Conservation (phyloP, 2,797 vertebrate species). For the Tarsius wallacei region DNA sequence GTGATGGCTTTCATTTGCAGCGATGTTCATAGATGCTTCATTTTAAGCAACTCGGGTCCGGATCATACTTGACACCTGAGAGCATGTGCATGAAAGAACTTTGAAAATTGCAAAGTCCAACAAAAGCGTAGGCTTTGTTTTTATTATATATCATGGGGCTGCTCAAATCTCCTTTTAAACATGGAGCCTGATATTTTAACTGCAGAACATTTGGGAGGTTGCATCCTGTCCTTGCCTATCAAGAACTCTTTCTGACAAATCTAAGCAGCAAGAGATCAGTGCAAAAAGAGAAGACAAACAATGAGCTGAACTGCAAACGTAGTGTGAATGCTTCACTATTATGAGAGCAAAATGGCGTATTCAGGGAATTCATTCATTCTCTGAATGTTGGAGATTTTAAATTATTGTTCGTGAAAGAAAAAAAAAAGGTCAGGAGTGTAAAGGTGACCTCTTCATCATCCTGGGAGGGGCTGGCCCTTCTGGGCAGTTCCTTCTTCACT, state of each 20-base stretch:
- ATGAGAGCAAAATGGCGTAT: neutral
- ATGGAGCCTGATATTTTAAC: slow-evolving; percentile 2
- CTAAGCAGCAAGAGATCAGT: slow-evolving; percentile 53
- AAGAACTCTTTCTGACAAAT: slow-evolving; percentile 30
- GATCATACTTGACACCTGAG: neutral
- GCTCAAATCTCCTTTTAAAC: neutral
- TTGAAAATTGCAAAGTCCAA: neutral
- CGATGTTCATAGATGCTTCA: slow-evolving; percentile 13
- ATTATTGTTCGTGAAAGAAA: slow-evolving; percentile 8
- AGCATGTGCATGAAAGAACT: slow-evolving; percentile 22
- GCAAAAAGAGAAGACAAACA: slow-evolving; percentile 47
- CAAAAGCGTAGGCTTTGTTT: neutral
- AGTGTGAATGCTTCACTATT: neutral
- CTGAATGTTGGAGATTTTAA: neutral
- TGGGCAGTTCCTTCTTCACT: neutral
- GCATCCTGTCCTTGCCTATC: neutral
- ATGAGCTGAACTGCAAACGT: slow-evolving; percentile 21
- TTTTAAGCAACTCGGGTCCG: slow-evolving; percentile 28
- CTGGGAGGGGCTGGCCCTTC: neutral
- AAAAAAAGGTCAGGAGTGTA: neutral
- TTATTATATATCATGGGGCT: neutral
- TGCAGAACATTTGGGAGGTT: slow-evolving; percentile 8
- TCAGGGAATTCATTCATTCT: slow-evolving; percentile 44
- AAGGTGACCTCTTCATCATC: neutral
- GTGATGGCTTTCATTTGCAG: slow-evolving; percentile 19